Evolutionary conservation across 64 coral and sea anemone species (phyloP).

Genomic region (Cladopsammia gracilis): DNA sequence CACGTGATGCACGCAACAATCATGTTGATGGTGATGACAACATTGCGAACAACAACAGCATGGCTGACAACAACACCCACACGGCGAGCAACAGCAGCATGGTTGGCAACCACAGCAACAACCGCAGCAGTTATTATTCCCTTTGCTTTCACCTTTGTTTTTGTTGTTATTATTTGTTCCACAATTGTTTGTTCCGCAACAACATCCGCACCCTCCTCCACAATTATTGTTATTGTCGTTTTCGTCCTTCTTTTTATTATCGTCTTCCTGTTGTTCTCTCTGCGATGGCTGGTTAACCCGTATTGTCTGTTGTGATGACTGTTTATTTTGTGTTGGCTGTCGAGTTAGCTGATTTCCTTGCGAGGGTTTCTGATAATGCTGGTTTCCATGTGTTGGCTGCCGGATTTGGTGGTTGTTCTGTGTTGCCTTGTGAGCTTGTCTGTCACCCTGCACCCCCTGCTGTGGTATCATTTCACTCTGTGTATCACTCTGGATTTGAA

Average conservation of each 20-base stretch:
- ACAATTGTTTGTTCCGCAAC: conserved; percentile 8
- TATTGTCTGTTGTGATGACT: background rate
- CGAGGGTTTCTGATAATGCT: no score
- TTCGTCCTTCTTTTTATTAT: background rate
- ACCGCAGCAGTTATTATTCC: background rate
- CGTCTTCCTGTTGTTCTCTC: background rate
- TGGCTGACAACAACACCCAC: conserved; percentile 7
- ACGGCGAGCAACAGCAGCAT: background rate
- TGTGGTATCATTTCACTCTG: background rate
- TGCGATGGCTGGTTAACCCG: background rate
- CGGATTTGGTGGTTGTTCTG: no score
- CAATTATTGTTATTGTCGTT: conserved; percentile 5
- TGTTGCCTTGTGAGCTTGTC: no score
- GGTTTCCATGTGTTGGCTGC: no score
- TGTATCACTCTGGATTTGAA: background rate
- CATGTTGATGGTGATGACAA: background rate
- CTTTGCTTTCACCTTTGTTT: background rate
- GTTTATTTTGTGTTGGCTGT: no score
- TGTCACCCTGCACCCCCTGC: no score
- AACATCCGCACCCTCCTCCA: background rate
- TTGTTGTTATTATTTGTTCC: background rate
- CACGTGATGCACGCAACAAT: conserved; percentile 23
- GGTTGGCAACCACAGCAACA: conserved; percentile 22
- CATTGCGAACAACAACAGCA: background rate
- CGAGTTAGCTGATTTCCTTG: no score